Evolutionary conservation across 2,113 vertebrate species (phyloP).

Genomic region (Promerops cafer): DNA sequence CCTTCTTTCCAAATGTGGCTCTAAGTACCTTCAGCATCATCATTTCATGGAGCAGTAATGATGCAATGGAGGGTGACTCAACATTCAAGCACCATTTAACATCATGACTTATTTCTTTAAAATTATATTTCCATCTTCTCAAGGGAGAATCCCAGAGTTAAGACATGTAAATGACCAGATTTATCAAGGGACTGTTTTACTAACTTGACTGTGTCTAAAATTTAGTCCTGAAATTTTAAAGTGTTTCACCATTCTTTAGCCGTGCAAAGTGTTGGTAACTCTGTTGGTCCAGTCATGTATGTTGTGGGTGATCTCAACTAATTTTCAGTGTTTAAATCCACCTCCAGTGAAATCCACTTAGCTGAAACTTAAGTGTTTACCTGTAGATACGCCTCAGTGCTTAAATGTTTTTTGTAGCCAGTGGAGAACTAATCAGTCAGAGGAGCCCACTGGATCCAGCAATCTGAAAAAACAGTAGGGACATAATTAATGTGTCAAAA

Average conservation of each 20-base stretch:
- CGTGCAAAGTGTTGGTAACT: not conserved
- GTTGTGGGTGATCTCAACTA: not conserved
- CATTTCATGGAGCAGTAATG: not conserved
- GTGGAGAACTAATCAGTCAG: not conserved
- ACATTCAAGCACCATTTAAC: not conserved
- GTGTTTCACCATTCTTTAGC: not conserved
- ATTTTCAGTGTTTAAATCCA: not conserved
- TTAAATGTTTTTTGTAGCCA: not conserved
- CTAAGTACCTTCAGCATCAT: not conserved
- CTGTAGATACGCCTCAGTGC: not conserved
- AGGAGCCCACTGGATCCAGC: not conserved
- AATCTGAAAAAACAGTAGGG: not conserved
- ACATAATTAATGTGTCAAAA: not conserved
- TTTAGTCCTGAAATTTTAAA: not conserved
- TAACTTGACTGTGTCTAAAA: not conserved
- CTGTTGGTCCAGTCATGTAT: not conserved
- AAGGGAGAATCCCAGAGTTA: not conserved
- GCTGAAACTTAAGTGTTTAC: not conserved
- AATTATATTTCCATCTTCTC: not conserved
- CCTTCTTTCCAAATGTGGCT: not conserved
- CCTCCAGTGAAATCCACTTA: not conserved
- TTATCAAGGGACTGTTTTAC: not conserved
- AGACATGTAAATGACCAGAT: not conserved
- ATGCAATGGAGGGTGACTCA: not conserved
- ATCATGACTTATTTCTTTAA: not conserved